phyloP scores from a whole-genome alignment of 2,888 invertebrate genomes.

The Scaptomyza polygonia region DNA sequence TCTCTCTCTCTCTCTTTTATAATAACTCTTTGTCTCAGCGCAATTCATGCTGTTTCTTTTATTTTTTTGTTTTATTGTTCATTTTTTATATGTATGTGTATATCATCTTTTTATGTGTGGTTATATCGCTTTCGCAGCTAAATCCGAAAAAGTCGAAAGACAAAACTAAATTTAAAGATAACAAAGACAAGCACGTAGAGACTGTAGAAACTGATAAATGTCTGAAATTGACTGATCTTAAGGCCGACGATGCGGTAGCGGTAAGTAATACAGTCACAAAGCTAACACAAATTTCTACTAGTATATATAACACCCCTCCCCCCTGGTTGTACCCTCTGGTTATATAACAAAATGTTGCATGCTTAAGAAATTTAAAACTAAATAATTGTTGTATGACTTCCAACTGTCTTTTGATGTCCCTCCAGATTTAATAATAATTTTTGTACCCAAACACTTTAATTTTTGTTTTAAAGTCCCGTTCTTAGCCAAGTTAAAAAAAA shows the following conservation, averaged over 20 bases:
- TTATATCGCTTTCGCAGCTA: constrained; percentile 75
- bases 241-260: constrained; percentile 82
- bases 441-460: neutral
- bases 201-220: constrained; percentile 80
- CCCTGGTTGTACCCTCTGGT: too few species aligned
- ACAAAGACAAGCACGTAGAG: constrained; percentile 74
- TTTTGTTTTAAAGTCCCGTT: neutral
- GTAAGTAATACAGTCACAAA: constrained; percentile 76
- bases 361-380: constrained; percentile 20
- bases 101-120: constrained; percentile 35
- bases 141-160: constrained; percentile 76
- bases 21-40: constrained; percentile 1
- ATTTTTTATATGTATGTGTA: constrained; percentile 31
- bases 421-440: too few species aligned
- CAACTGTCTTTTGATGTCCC: neutral
- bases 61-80: constrained; percentile 24
- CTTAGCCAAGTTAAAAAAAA: neutral
- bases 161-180: constrained; percentile 76
- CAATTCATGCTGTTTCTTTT: constrained; percentile 17
- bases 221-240: constrained; percentile 82
- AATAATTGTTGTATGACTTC: constrained; percentile 4
- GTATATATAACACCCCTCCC: too few species aligned
- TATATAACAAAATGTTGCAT: too few species aligned
- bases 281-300: constrained; percentile 1
- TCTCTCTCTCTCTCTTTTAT: constrained; percentile 4